These are phyloP conservation scores for honey bee (Apis mellifera) DNA, from an alignment of 1,140 invertebrate species.

Conservation along the genomic window Amel_HAv3.1 CM009935.2:1904001-1904500, in stretches of 20 bases:
- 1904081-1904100: not conserved
- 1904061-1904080: not conserved
- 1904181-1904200: too few relatives aligned
- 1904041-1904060: not conserved
- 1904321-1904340: not conserved
- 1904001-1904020: not conserved
- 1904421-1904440: conserved; percentile 9
- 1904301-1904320: too few relatives aligned
- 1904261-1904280: too few relatives aligned
- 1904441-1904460: conserved; percentile 24
- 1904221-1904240: too few relatives aligned
- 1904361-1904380: not conserved
- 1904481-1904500: too few relatives aligned
- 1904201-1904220: too few relatives aligned
- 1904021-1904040: conserved; percentile 2
- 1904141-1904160: too few relatives aligned
- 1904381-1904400: conserved; percentile 14
- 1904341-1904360: not conserved
- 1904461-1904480: not conserved
- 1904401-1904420: conserved; percentile 2
- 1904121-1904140: too few relatives aligned
- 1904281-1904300: too few relatives aligned
- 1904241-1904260: too few relatives aligned
- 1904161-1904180: not conserved
- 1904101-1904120: not conserved